Evolutionary conservation across 2,113 vertebrate genomes (phyloP).

Genomic region (Scortum barcoo): DNA sequence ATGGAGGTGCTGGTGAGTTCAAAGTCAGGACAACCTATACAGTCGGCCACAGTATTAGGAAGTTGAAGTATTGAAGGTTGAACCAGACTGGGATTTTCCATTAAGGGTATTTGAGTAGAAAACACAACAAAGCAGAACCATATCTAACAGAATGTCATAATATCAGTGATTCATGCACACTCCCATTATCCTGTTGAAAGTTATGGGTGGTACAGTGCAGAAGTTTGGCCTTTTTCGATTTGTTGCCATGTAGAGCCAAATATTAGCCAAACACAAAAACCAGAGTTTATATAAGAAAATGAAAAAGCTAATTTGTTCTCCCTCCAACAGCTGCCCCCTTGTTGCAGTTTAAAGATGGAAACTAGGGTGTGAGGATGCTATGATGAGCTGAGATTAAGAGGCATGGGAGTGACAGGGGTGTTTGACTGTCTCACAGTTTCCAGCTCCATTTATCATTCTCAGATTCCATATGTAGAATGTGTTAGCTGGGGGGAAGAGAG

Average conservation of each 20-base stretch:
- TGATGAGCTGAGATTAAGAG: conserved; percentile 52
- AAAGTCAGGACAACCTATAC: neutral
- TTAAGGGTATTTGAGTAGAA: neutral
- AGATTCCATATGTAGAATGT: conserved; percentile 55
- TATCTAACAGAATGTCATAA: neutral
- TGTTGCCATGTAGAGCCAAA: conserved; percentile 46
- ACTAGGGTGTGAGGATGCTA: conserved; percentile 46
- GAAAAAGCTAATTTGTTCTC: conserved; percentile 5
- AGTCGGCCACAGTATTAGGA: neutral
- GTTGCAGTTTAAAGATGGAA: conserved; percentile 37
- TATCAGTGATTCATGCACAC: neutral
- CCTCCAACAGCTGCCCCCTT: neutral
- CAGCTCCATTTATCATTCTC: conserved; percentile 65
- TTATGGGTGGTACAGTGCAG: neutral
- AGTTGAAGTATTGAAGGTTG: neutral
- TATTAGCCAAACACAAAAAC: conserved; percentile 35
- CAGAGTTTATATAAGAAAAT: conserved; percentile 31
- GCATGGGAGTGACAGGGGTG: conserved; percentile 26
- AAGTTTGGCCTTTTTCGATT: neutral
- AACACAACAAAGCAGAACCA: neutral
- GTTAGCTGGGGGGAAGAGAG: conserved; percentile 34
- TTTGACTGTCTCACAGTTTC: conserved; percentile 52
- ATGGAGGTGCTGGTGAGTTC: too few species aligned
- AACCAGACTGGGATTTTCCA: neutral
- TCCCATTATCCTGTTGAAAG: neutral